Conservation (phyloP, 2,113 vertebrate genomes). For the Chaetodon trifascialis region DNA sequence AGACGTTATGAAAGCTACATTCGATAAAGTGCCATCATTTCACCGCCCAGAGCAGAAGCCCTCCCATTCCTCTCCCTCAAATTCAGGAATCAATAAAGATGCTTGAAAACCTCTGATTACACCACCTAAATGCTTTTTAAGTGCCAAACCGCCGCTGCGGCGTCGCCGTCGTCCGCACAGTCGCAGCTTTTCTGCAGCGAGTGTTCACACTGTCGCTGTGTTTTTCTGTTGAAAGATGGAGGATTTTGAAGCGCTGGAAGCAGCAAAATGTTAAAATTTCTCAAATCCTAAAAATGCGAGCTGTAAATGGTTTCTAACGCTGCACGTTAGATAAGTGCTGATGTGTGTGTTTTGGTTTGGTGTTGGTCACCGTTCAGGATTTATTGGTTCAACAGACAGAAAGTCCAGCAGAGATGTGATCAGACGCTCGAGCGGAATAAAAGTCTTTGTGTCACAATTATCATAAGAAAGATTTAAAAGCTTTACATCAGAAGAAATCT, state of each 20-base stretch:
- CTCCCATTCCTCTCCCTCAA: neutral
- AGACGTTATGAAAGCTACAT: neutral
- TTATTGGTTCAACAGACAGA: neutral
- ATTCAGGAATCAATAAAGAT: neutral
- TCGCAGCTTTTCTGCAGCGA: neutral
- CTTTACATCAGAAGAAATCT: constrained; percentile 24
- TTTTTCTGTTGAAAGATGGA: neutral
- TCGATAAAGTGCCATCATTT: neutral
- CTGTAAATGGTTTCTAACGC: no score
- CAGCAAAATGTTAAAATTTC: neutral
- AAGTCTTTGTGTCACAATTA: constrained; percentile 1
- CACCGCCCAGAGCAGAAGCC: neutral
- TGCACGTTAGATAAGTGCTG: neutral
- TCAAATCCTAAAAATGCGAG: neutral
- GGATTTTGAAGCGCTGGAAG: neutral
- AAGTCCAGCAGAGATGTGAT: constrained; percentile 4
- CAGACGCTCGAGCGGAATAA: neutral
- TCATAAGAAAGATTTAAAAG: neutral
- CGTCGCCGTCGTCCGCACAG: neutral
- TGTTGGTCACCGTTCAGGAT: neutral
- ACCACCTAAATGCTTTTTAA: no score
- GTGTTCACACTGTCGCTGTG: neutral
- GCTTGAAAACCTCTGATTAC: neutral
- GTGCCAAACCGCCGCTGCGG: no score
- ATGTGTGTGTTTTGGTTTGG: neutral